Base-by-base conservation (phyloP, 2,113 vertebrate species). In the Coptodon bakossiorum region DNA sequence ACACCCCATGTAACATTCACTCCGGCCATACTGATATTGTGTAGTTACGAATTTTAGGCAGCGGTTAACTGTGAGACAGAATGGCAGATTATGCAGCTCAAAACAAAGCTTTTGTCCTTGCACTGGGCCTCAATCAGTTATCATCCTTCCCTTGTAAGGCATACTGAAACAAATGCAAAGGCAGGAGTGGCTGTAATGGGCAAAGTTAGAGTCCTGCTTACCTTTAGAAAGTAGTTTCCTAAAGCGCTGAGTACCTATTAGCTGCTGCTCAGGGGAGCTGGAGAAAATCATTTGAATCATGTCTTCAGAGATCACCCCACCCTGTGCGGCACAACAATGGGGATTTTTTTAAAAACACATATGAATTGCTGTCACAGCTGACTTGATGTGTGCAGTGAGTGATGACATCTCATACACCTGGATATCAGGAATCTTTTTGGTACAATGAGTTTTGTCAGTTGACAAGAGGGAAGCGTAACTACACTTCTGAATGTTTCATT, bases 251-350 rank as follows among this genome's bases (percentile, higher is more conserved):
- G 99, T 99, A 83, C 98, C 99, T 92, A 98, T 98, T 88, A 99
- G 98, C 92, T 99, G 99, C 81, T 99, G 98, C 86, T 99, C 98
- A 82, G 98, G 98, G 81, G 97, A 97, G 86, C 97, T 98, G 29
- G 98, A 99, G 96, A 99, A 99, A 94, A 99, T 99, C 98, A 99
- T 99, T 92, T 99, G 98, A 80, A 97, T 99, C 99, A 99, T 99
- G 94, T 99, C 99, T 48, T 97, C 97, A n/a, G 98, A 98, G 93
- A 99, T 99, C 76, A 97, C 97, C 40, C 96, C 97, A 86, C 95
- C 93, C 97, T 97, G 83, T 9, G 16, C 1, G 56, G 56, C 34
- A 91, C 12, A 82, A 31, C 56, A 3, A 86, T 13, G 6, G 7
- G 84, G 7, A 61, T n/a, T 34, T 71, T 11, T 61, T n/a, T 19